Base-by-base conservation (phyloP, 2,797 vertebrate species). In the Chiloscyllium punctatum region DNA sequence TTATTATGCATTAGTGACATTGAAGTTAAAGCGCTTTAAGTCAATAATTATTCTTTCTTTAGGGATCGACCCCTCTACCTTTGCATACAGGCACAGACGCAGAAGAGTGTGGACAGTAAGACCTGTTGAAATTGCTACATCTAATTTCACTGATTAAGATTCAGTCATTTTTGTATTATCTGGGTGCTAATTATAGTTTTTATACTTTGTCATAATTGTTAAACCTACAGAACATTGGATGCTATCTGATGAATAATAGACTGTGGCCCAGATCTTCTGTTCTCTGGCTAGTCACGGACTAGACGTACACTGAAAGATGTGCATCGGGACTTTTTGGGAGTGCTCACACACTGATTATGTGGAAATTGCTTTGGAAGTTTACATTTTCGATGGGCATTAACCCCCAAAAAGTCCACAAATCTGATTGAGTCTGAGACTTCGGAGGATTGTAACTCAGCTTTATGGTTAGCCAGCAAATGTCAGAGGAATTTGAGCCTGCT, bases 21-120 rank as follows among this genome's bases (percentile, higher is more conserved):
- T 95, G 30, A 48, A 74, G 42, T 72, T 72, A 77, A 95, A 74
- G 94, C 72, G 30, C 71, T 77, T 53, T 95, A 95, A 95, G 94
- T 95, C 72, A 77, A 95, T 96, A 33, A 92, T 86, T 96, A 96
- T 96, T 96, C 96, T 96, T 96, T 96, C 87, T 97, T 96, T 96
- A 98, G 98, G 96, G 97, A 97, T 96, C 97, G 98, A 96, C 97
- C 98, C 95, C 97, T 98, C 96, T 98, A 98, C 97, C 97, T 98
- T 86, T 97, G 98, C 57, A 97, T 98, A 95, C 98, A 98, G 96
- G 98, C 97, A 96, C 98, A 97, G 87, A 97, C 95, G 84, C 98
- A 98, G 96, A 98, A 98, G 0, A 97, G 98, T 27, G 98, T 98
- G 94, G 98, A 98, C 95, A 98, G 98, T 98, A 97, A 97, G 98